These are phyloP conservation scores for Pangasius krempfi DNA, from an alignment of 2,797 vertebrate species.

Conservation along the genomic window DNA sequence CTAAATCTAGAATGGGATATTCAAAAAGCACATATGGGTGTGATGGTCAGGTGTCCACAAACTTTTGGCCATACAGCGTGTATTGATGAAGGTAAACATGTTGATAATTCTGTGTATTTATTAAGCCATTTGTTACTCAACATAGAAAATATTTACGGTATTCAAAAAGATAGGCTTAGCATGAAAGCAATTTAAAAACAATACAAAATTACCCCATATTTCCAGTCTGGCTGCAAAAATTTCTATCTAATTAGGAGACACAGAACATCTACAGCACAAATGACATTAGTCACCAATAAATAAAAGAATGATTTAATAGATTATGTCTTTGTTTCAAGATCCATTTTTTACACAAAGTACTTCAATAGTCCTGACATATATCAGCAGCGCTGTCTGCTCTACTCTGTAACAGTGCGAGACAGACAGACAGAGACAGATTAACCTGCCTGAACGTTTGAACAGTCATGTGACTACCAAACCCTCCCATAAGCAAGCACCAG, in stretches of 20 bases:
- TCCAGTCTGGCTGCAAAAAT: not conserved
- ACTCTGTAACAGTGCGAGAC: constrained; percentile 41
- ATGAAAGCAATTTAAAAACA: not conserved
- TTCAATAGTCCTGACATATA: constrained; percentile 57
- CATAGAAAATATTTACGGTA: not conserved
- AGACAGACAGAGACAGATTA: constrained; percentile 48
- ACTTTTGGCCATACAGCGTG: not conserved
- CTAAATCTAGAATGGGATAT: not conserved
- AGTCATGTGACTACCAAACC: constrained; percentile 50
- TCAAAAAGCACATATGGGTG: not conserved
- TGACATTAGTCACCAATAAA: constrained; percentile 62
- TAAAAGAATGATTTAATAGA: constrained; percentile 79
- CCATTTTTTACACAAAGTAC: constrained; percentile 61
- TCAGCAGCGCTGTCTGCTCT: constrained; percentile 55
- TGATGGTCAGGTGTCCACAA: not conserved
- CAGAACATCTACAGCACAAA: constrained; percentile 28
- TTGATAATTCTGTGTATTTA: not conserved
- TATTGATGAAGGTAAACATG: not conserved
- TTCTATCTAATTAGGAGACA: not conserved
- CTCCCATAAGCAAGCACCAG: constrained; percentile 50
- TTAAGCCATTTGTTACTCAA: not conserved
- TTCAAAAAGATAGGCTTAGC: not conserved
- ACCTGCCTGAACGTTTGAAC: constrained; percentile 41
- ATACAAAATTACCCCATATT: not conserved
- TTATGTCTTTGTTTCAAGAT: constrained; percentile 71